Evolutionary conservation across 2,888 invertebrate genomes (phyloP), one percentile per base, ranked within the genome.

Genomic region (Drosophila formosana): DNA sequence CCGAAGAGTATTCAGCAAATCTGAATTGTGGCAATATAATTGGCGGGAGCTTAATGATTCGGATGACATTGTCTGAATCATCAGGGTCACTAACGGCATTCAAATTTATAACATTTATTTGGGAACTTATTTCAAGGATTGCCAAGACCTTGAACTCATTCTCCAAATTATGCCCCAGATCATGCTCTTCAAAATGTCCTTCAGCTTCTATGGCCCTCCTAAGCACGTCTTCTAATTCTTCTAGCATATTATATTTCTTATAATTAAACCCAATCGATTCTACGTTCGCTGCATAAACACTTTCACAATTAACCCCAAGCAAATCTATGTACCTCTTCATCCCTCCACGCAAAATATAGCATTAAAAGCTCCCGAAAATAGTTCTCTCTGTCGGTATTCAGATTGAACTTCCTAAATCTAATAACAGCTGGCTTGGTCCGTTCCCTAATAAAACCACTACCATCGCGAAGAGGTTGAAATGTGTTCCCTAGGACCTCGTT

Each of bases 201-300:
- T 47, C n/a, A 7, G n/a, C 46, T 47, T 28, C 46, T n/a, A 47
- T 47, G 13, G n/a, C 46, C 28, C 28, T 47, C 7, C 28, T 47
- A 47, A 47, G 13, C 28, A n/a, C 28, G 13, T 47, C 13, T 28
- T 47, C 28, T 11, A 28, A 13, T 6, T 47, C 28, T 7, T 47
- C 28, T 28, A 47, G 28, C 3, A 25, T 11, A n/a, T 46, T 46
- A 26, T 46, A 46, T 7, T 9, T 26, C 6, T 6, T 26, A 46
- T 34, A 34, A 9, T 11, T 34, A 34, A 34, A 34, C 11, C 34
- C 34, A 34, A 34, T 11, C 9, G 4, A 34, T 11, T 34, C 34
- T 34, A 34, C 9, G 11, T 34, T 34, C 1, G 3, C 4, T 34
- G 11, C 34, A 34, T 34, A 34, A 5, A 46, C 26, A 26, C 11